phyloP scores from a whole-genome alignment of 2,888 invertebrate species.

The Melikaiella ostensackeni region DNA sequence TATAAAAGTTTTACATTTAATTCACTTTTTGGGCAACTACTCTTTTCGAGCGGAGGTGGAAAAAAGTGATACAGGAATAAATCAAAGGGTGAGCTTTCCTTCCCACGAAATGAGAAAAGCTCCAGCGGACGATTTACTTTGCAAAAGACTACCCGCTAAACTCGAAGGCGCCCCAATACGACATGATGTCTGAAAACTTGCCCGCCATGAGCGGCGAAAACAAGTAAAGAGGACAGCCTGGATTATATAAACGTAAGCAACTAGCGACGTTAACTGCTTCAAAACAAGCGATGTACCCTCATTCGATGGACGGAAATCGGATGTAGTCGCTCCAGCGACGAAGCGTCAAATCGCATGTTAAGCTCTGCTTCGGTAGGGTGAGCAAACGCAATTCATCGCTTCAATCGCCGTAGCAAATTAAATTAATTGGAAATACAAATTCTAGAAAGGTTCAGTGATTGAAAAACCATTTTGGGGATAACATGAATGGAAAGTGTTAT shows the following conservation, averaged over 20 bases:
- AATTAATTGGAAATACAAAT: conserved; percentile 14
- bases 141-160: conserved; percentile 62
- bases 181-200: conserved; percentile 67
- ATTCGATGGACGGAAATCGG: conserved; percentile 49
- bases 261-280: conserved; percentile 62
- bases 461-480: not conserved
- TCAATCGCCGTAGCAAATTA: conserved; percentile 12
- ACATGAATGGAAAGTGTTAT: not conserved
- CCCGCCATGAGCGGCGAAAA: conserved; percentile 68
- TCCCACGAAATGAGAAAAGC: conserved; percentile 24
- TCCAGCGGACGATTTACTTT: conserved; percentile 60
- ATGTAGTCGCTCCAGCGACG: conserved; percentile 19
- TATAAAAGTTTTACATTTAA: conserved; percentile 40
- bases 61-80: conserved; percentile 38
- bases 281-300: conserved; percentile 65
- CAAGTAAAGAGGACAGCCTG: conserved; percentile 64
- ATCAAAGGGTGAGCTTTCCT: conserved; percentile 27
- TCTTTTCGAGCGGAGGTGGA: conserved; percentile 20
- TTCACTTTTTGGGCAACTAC: conserved; percentile 30
- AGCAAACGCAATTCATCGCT: conserved; percentile 24
- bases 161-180: conserved; percentile 67
- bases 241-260: conserved; percentile 62
- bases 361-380: conserved; percentile 9
- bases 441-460: not conserved
- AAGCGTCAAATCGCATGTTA: conserved; percentile 36